phyloP scores from a whole-genome alignment of 2,113 vertebrate species.

The Dasyornis broadbenti region DNA sequence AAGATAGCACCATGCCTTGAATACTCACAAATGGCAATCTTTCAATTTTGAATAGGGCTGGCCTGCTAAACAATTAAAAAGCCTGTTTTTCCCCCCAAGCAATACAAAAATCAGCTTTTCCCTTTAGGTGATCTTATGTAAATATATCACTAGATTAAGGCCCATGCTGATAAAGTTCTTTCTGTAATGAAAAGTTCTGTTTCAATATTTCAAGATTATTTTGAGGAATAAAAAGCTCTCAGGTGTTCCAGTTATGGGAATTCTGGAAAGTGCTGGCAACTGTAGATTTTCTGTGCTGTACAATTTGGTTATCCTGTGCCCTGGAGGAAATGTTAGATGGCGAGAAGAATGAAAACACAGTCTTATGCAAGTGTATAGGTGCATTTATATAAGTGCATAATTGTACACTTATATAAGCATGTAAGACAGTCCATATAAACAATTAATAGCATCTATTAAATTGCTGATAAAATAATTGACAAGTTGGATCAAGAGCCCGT shows the following conservation, averaged over 20 bases:
- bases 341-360: neutral
- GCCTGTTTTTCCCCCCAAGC: accelerated
- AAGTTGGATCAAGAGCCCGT: neutral
- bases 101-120: neutral
- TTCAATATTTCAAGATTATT: neutral
- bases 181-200: neutral
- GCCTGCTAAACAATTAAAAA: neutral
- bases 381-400: neutral
- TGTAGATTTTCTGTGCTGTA: neutral
- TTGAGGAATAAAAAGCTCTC: neutral
- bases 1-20: neutral
- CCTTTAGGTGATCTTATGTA: neutral
- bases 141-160: neutral
- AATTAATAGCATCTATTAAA: neutral
- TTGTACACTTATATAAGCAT: neutral
- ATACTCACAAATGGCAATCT: neutral
- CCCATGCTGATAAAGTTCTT: neutral
- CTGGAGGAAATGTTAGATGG: neutral
- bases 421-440: neutral
- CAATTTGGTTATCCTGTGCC: neutral
- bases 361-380: neutral
- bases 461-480: neutral
- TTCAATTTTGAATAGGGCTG: neutral
- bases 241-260: neutral
- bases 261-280: neutral